phyloP scores from a whole-genome alignment of 2,797 vertebrate species.

The Pseudochromis fuscus region DNA sequence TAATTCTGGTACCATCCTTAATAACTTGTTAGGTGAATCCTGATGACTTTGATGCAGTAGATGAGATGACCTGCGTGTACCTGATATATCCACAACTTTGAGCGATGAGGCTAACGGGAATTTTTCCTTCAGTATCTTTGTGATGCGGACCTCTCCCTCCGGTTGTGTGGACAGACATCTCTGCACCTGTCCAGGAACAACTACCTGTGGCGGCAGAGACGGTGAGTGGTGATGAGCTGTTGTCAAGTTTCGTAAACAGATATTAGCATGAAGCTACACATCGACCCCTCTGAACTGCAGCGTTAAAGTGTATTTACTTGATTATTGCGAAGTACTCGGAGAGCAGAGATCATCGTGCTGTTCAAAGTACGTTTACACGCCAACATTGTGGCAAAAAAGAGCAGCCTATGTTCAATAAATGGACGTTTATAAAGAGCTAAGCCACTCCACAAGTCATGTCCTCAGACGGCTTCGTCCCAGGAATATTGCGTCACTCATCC shows the following conservation, averaged over 20 bases:
- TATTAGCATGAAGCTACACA: slow-evolving; percentile 2
- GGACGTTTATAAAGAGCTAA: slow-evolving; percentile 6
- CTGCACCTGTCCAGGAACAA: slow-evolving; percentile 36
- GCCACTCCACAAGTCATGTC: slow-evolving; percentile 56
- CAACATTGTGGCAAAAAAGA: slow-evolving; percentile 37
- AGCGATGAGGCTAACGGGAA: slow-evolving; percentile 90
- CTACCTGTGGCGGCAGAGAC: slow-evolving; percentile 52
- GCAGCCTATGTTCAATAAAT: background rate
- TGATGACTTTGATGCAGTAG: background rate
- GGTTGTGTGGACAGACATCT: slow-evolving; percentile 83
- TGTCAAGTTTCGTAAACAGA: background rate
- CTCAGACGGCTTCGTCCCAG: slow-evolving; percentile 45
- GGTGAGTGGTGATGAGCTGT: background rate
- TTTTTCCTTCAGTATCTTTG: slow-evolving; percentile 85
- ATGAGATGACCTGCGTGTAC: slow-evolving; percentile 60
- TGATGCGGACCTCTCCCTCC: slow-evolving; percentile 87
- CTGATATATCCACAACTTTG: slow-evolving; percentile 92
- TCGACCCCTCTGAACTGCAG: background rate
- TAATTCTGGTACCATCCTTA: background rate
- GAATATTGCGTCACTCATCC: slow-evolving; percentile 69
- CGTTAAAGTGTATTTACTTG: slow-evolving; percentile 58
- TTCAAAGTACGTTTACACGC: slow-evolving; percentile 32
- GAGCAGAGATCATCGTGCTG: slow-evolving; percentile 37
- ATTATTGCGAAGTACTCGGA: slow-evolving; percentile 55
- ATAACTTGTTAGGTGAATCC: background rate